A percentile compares a stretch with the other conserved stretches of the same genome.
Conservation (phyloP, 2,113 vertebrate species). For the Rhinichthys klamathensis region DNA sequence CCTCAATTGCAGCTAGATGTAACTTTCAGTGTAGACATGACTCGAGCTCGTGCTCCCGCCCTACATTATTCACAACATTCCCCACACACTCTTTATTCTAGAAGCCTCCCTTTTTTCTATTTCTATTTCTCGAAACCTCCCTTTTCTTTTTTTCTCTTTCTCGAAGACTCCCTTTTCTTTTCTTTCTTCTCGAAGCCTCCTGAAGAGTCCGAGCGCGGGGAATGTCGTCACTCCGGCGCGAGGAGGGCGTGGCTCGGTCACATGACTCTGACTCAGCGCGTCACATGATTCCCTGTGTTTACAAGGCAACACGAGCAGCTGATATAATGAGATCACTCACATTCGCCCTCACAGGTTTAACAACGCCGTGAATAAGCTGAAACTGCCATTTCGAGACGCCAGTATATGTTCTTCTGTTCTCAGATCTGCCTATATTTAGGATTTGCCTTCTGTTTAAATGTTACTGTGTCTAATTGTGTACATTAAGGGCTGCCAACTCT, state of each 20-base stretch:
- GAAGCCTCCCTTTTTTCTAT: too few relatives aligned
- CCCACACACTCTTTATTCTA: too few relatives aligned
- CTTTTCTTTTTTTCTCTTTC: too few relatives aligned
- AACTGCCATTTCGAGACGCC: background rate
- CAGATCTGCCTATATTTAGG: background rate
- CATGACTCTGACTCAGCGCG: slow-evolving; percentile 64
- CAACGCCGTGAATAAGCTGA: background rate
- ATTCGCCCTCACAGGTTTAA: background rate
- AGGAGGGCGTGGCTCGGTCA: slow-evolving; percentile 46
- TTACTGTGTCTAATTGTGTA: background rate
- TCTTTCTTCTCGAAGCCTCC: slow-evolving; percentile 1
- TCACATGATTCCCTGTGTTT: slow-evolving; percentile 37
- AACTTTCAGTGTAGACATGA: too few relatives aligned
- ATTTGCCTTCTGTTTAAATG: background rate
- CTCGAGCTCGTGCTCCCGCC: too few relatives aligned
- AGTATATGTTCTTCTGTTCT: too few relatives aligned
- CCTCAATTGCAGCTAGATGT: too few relatives aligned
- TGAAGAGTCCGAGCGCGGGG: background rate
- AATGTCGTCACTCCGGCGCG: background rate
- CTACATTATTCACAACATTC: too few relatives aligned
- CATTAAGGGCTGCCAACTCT: too few relatives aligned
- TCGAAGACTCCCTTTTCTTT: background rate
- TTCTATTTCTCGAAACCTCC: background rate
- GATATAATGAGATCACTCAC: background rate
- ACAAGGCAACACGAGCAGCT: slow-evolving; percentile 2